Evolutionary conservation across 2,888 invertebrate genomes (phyloP), one percentile per base, ranked within the genome.

Genomic region (Aporophyla nigra): DNA sequence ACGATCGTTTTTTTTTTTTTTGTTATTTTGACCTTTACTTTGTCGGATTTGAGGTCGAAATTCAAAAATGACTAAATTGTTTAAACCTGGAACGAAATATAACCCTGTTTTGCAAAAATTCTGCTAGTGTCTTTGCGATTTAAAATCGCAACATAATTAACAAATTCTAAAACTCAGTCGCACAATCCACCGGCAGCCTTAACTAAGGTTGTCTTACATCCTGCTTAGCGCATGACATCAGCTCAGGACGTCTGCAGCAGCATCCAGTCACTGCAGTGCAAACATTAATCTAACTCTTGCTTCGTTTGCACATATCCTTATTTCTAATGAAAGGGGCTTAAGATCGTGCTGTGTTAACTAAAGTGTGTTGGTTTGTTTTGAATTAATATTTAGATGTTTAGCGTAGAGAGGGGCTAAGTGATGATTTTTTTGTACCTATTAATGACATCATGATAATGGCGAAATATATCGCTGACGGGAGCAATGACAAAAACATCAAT

Each of bases 231-330:
- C 88, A 86, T 87, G 90, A 91, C 91, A 87, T 85, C 85, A 86
- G 84, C 76, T 71, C 79, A 76, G 72, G 74, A 77, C 84, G 87
- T 87, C 88, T 85, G 72, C 76, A 81, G 70, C 85, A 84, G 71
- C 67, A 78, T 80, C 82, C 84, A 88, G 83, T 86, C 89, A 78
- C 78, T 82, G 88, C 83, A 89, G 82, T 73, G 88, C 91, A 92
- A 93, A 93, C 93, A 94, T 93, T 93, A 92, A 93, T 93, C 91
- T 92, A 92, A 92, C 87, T 91, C 88, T 51, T 76, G 78, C 78
- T 76, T 86, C 78, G 77, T 82, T 76, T 62, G 83, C 78, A 84
- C 73, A 77, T 84, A 72, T 84, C 79, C 81, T 84, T 78, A 85
- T 72, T 79, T 71, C 77, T 76, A 84, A 82, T 84, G 77, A 86